Evolutionary conservation across 2,888 invertebrate genomes (phyloP), one percentile per base, ranked within the genome.

Genomic region (Eucera pruinosa): DNA sequence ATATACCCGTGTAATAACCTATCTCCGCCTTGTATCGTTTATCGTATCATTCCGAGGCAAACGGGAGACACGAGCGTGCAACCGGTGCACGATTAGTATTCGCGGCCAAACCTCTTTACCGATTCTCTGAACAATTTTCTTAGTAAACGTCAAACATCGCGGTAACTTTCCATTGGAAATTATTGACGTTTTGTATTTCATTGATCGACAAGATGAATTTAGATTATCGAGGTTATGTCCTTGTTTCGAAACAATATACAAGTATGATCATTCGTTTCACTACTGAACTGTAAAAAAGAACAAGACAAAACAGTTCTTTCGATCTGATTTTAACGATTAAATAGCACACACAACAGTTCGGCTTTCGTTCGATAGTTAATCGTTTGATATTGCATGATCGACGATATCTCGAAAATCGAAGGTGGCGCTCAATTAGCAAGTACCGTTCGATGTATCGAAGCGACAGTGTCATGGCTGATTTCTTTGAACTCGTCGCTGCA

Each of bases 21-120:
- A 78, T 79, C 68, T 65, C 64, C 60, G 45, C 39, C 60, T 60
- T 58, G 61, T 65, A 78, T 78, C 79, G 57, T 78, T 77, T 66
- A 76, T 61, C 70, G 77, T 70, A 76, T 70, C 61, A 23, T 76
- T 69, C 23, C 54, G 39, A 36, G 25, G 66, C 45, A 33, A 52
- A 55, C 45, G 45, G 30, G 25, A 45, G 47, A 65, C 60, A 65
- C 54, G 60, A 60, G 45, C 9, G 60, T 61, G 48, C 18, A 58
- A 58, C 36, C 36, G 47, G 25, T 39, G 64, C 39, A 18, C 27
- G 54, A 75, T 69, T 75, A 58, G 54, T 61, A 64, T 54, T 77
- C 39, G 50, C 18, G 52, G 41, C 47, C 27, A 36, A 68, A 68
- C 45, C 43, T 52, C 43, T 57, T 64, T 58, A 39, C 60, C 27